Evolutionary conservation across 2,113 vertebrate genomes (phyloP).

Genomic region (Brachirus orientalis): DNA sequence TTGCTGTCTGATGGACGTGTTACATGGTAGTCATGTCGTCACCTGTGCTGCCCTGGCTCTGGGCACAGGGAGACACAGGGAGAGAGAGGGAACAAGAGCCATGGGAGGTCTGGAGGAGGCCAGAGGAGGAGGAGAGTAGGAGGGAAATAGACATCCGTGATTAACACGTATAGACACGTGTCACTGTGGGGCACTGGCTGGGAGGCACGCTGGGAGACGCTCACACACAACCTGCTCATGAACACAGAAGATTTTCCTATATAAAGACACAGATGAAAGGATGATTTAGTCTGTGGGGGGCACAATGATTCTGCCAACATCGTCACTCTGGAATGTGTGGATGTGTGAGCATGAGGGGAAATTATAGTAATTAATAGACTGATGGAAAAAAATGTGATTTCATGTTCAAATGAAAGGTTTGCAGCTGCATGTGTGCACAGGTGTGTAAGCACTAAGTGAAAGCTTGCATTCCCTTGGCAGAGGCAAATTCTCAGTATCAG

Average conservation of each 20-base stretch:
- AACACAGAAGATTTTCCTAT: constrained; percentile 42
- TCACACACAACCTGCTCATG: constrained; percentile 65
- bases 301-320: neutral
- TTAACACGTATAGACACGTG: constrained; percentile 71
- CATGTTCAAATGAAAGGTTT: neutral
- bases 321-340: neutral
- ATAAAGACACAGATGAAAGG: constrained; percentile 45
- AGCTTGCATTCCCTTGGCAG: too few relatives aligned
- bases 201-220: constrained; percentile 48
- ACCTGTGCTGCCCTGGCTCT: constrained; percentile 57
- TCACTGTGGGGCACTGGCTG: constrained; percentile 48
- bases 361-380: constrained; percentile 12
- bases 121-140: constrained; percentile 36
- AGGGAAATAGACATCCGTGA: constrained; percentile 69
- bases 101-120: constrained; percentile 68
- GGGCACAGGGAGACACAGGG: constrained; percentile 52
- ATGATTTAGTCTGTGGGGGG: neutral
- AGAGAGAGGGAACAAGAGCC: constrained; percentile 36
- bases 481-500: too few relatives aligned
- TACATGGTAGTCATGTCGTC: constrained; percentile 62
- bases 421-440: constrained; percentile 7
- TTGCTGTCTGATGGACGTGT: constrained; percentile 59
- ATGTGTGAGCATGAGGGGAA: neutral
- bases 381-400: neutral
- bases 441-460: neutral